Conservation (phyloP, 2,113 vertebrate species). For the Nicator chloris region DNA sequence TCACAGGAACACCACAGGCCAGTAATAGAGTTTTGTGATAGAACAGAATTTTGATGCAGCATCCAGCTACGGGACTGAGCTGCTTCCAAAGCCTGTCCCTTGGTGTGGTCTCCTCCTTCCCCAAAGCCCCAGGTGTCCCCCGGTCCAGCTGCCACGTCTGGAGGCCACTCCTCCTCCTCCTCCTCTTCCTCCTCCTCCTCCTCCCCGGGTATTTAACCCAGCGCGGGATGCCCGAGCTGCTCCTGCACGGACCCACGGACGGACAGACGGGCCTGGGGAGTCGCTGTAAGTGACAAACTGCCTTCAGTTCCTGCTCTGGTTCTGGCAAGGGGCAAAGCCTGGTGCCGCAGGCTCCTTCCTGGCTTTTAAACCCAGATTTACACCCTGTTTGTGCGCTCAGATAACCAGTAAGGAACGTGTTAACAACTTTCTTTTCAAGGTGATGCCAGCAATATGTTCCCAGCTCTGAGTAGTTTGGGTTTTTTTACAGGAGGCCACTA, state of each 20-base stretch:
- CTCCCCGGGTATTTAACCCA: background rate
- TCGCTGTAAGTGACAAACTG: background rate
- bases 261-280: background rate
- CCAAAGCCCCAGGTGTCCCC: background rate
- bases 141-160: background rate
- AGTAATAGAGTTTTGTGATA: fast-evolving
- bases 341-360: background rate
- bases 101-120: background rate
- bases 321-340: background rate
- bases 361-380: background rate
- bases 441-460: background rate
- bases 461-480: background rate
- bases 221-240: background rate
- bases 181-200: constrained; percentile 13
- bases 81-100: background rate
- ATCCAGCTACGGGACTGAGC: background rate
- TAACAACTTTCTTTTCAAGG: background rate
- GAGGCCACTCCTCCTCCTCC: constrained; percentile 46
- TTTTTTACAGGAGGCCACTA: background rate
- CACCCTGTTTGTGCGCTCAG: background rate
- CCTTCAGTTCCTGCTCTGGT: background rate
- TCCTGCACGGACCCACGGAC: background rate
- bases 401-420: background rate
- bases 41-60: fast-evolving
- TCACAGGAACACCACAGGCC: background rate